Conservation (phyloP, 2,113 vertebrate species). For the Pollimyrus isidori region DNA sequence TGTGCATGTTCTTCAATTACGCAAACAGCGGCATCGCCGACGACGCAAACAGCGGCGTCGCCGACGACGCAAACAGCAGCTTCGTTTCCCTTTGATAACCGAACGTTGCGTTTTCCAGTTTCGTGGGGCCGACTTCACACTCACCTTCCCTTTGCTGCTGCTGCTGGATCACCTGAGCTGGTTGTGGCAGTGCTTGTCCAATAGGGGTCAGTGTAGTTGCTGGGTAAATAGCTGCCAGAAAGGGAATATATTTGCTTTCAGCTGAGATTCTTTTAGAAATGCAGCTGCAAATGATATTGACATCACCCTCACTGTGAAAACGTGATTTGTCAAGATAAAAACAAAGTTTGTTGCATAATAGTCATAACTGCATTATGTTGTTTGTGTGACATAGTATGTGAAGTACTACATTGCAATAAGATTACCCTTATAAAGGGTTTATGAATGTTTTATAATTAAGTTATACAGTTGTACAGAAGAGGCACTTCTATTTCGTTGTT, state of each 20-base stretch:
- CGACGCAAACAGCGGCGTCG: no score
- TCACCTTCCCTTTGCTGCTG: constrained; percentile 77
- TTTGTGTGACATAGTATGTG: background rate
- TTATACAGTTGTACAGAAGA: no score
- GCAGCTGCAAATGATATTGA: background rate
- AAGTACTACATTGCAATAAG: background rate
- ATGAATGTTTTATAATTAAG: background rate
- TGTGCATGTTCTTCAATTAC: background rate
- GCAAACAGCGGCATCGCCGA: background rate
- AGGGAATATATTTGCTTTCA: constrained; percentile 4
- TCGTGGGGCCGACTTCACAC: constrained; percentile 6
- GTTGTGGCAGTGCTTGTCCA: constrained; percentile 72
- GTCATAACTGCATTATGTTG: background rate
- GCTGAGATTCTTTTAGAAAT: background rate
- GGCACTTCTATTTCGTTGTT: no score
- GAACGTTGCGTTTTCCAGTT: background rate
- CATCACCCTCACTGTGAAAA: background rate
- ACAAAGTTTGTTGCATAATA: background rate
- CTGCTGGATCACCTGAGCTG: constrained; percentile 73
- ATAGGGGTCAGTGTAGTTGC: constrained; percentile 71
- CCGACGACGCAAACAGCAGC: background rate
- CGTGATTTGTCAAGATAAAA: background rate
- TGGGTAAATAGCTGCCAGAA: constrained; percentile 69
- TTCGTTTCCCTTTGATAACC: background rate
- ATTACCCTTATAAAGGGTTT: background rate